A percentile compares a stretch with the other conserved stretches of the same genome.
Conservation (phyloP, 2,797 vertebrate genomes). For the Lepus townsendii region DNA sequence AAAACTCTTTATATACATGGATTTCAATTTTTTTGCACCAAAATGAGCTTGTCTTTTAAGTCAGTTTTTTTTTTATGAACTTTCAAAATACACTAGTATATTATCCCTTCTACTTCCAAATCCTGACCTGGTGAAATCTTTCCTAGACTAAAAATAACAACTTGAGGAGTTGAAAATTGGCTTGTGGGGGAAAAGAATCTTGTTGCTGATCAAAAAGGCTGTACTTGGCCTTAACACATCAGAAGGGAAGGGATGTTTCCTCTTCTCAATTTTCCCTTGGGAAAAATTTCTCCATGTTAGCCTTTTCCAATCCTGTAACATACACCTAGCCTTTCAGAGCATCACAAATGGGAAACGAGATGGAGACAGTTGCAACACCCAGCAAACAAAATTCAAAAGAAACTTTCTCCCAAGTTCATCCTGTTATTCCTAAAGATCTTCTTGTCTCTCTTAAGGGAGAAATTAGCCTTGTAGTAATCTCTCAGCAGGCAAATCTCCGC, state of each 20-base stretch:
- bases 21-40: too few relatives aligned
- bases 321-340: not conserved
- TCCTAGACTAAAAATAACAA: not conserved
- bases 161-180: not conserved
- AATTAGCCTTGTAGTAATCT: not conserved
- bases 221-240: not conserved
- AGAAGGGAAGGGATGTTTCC: not conserved
- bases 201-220: not conserved
- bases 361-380: not conserved
- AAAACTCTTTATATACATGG: too few relatives aligned
- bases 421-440: rapidly evolving
- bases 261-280: not conserved
- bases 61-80: too few relatives aligned
- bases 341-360: not conserved
- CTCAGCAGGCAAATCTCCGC: not conserved
- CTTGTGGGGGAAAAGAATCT: not conserved
- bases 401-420: not conserved
- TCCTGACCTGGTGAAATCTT: not conserved
- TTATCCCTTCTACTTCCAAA: not conserved
- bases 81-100: too few relatives aligned
- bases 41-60: too few relatives aligned
- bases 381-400: not conserved
- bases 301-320: not conserved
- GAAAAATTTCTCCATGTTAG: not conserved
- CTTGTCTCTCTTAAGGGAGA: not conserved